Evolutionary conservation across 2,797 vertebrate genomes (phyloP), one percentile per base, ranked within the genome.

Genomic region (Selene dorsalis): DNA sequence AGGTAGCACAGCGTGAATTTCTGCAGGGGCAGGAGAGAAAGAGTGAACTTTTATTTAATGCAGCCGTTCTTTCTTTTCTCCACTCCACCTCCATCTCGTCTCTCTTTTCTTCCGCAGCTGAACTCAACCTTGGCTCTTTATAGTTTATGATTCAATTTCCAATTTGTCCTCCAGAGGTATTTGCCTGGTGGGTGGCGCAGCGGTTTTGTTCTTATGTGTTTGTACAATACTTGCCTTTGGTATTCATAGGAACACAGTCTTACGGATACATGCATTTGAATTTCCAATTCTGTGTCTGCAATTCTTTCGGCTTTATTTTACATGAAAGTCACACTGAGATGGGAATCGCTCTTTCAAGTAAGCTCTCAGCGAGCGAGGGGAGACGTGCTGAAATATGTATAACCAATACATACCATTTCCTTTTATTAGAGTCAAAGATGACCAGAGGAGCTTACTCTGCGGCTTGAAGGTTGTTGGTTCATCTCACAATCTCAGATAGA

Each of bases 101-200:
- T 86, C 74, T 83, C 87, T 88, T 91, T 91, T 93, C 87, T 92
- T 88, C 79, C 50, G 1, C 83, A 57, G 84, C 90, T 87, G 90
- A 92, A 91, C 88, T 90, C 92, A 90, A 89, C 91, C 89, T 87
- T 91, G 87, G 82, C 76, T 90, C 86, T 92, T 92, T 89, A 91
- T 91, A 91, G 89, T 93, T 92, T 90, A 92, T 92, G 90, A 92
- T 92, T 94, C 91, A 90, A 91, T 93, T 92, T 92, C 83, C 88
- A 92, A 91, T 94, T 92, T 90, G 87, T 92, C 91, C 91, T 93
- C 91, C 84, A 85, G 91, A 90, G 84, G 88, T 90, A 90, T 93
- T 93, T 91, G 89, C 88, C 87, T 91, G 76, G 89, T 90, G 87
- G 89, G 81, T 84, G 89, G 90, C 45, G 24, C 67, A 60, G 73